A percentile compares a stretch with the other conserved stretches of the same genome.
These are phyloP conservation scores for Zaprionus africanus DNA, from an alignment of 1,140 invertebrate species.

Conservation along the genomic window DNA sequence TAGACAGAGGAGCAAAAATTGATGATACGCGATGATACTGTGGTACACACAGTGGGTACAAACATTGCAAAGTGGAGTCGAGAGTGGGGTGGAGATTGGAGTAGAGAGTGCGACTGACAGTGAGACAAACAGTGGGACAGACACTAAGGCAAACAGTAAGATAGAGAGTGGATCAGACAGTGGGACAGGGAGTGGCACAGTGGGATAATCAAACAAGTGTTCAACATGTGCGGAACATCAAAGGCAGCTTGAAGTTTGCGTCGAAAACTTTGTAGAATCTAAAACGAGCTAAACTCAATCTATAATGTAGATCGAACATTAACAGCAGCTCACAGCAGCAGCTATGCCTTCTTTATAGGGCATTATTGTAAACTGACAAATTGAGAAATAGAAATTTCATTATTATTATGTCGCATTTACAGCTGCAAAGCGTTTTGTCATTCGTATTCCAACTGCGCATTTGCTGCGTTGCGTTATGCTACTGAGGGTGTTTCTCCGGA, in stretches of 20 bases:
- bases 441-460: conserved; percentile 60
- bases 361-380: background rate
- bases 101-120: no score
- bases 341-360: background rate
- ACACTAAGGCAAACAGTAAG: background rate
- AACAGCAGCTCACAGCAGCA: background rate
- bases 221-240: conserved; percentile 3
- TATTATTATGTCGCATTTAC: conserved; percentile 39
- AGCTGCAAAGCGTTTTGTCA: conserved; percentile 14
- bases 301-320: background rate
- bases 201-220: background rate
- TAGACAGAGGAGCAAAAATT: no score
- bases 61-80: no score
- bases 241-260: conserved; percentile 30
- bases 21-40: no score
- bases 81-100: no score
- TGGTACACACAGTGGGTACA: no score
- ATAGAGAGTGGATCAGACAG: background rate
- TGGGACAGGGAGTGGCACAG: conserved; percentile 1
- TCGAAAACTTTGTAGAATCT: conserved; percentile 1
- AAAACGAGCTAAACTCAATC: background rate
- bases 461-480: conserved; percentile 54
- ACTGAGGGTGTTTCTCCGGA: conserved; percentile 13
- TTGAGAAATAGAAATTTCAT: conserved; percentile 18
- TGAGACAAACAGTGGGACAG: no score